Evolutionary conservation across 2,113 vertebrate species (phyloP), one percentile per base, ranked within the genome.

Genomic region (Panthera tigris): DNA sequence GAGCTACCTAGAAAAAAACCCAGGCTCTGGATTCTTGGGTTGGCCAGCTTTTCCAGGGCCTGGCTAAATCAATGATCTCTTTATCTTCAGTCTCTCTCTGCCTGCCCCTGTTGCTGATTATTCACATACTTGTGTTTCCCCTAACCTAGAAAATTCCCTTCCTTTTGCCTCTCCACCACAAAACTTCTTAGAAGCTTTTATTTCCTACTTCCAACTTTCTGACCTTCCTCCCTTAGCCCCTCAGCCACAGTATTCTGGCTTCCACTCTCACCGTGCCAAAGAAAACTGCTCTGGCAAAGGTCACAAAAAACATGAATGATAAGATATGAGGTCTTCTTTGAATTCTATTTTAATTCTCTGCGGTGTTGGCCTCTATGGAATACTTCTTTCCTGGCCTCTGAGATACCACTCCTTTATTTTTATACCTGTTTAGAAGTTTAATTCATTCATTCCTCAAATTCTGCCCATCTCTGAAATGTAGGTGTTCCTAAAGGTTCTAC

Each of bases 201-300:
- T 29, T 97, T 76, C 4, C 9, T 86, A 69, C 14, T 86, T 90
- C 45, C 65, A 93, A 68, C 57, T 91, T 95, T 93, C 66, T 90
- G 73, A 95, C 21, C 21, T 95, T 91, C 45, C n/a, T 90, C n/a
- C 52, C 55, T 27, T 89, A 71, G 71, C 36, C 7, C 27, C 52
- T 74, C 66, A 78, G 48, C 41, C 45, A 92, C 31, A 73, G 79
- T 84, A 89, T 73, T 79, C 65, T 48, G 36, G 68, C 74, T 93
- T 82, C 50, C n/a, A 71, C 5, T 68, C 21, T 39, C 19, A 71
- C 45, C 19, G 13, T 63, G 74, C 27, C 29, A 80, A 48, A 84
- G 55, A 74, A 83, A 92, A 65, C 73, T 86, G 31, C 86, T 93
- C 27, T 86, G 39, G 74, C 57, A 94, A 81, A 81, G 33, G 66